Percentiles rank a stretch among this genome's conserved stretches.
phyloP scores from a whole-genome alignment of 2,113 vertebrate species.

The Scytalopus superciliaris region DNA sequence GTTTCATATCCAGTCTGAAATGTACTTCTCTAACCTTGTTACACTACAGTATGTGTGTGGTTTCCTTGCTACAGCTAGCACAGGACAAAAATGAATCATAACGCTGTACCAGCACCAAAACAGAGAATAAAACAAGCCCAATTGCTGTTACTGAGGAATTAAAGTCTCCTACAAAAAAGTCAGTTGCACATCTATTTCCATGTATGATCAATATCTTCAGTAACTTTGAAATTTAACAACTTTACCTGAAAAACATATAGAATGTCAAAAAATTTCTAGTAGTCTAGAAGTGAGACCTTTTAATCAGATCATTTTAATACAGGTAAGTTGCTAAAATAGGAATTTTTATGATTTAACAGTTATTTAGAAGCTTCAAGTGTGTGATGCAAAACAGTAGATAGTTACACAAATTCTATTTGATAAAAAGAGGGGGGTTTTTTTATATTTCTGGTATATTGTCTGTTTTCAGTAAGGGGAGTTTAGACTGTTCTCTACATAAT shows the following conservation, averaged over 20 bases:
- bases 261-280: neutral
- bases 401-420: neutral
- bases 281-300: neutral
- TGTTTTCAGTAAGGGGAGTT: neutral
- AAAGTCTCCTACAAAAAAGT: neutral
- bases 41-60: neutral
- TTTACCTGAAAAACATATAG: neutral
- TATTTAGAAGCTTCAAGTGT: neutral
- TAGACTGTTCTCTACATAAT: neutral
- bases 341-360: neutral
- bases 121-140: neutral
- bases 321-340: neutral
- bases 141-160: neutral
- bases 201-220: neutral
- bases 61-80: slow-evolving; percentile 38
- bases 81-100: slow-evolving; percentile 48
- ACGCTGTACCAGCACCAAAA: neutral
- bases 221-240: neutral
- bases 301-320: neutral
- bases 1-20: neutral
- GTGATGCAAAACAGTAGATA: neutral
- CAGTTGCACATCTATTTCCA: neutral
- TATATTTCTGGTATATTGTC: neutral
- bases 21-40: neutral
- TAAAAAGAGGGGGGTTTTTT: neutral